Evolutionary conservation across 2,888 invertebrate species (phyloP).

Genomic region (Syrista parreyssii): DNA sequence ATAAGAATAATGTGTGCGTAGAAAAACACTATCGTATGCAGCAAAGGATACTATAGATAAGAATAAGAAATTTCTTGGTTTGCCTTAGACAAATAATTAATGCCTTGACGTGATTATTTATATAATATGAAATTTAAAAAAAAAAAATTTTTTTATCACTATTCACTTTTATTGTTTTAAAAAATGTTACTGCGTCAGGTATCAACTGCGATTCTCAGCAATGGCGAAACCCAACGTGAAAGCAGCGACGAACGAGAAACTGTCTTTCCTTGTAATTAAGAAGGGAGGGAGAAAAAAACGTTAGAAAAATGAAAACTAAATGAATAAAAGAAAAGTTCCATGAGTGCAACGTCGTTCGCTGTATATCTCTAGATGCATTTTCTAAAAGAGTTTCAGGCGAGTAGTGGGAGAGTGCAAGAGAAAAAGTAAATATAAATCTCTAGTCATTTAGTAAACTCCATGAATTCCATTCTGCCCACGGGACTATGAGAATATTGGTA

Average conservation of each 20-base stretch:
- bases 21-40: neutral
- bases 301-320: neutral
- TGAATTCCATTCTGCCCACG: neutral
- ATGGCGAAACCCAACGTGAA: slow-evolving; percentile 60
- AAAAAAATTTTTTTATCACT: neutral
- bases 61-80: neutral
- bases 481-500: neutral
- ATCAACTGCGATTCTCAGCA: neutral
- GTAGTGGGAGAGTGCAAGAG: neutral
- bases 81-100: neutral
- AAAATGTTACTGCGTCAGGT: neutral
- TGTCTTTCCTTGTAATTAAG: neutral
- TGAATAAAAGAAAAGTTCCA: neutral
- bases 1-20: neutral
- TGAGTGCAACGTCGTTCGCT: neutral
- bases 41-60: neutral
- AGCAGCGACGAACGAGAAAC: slow-evolving; percentile 48
- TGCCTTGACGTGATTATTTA: no score
- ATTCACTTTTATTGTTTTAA: neutral
- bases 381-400: neutral
- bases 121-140: neutral
- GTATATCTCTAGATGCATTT: neutral
- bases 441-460: neutral
- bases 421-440: neutral
- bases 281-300: neutral